Conservation (phyloP, 1,140 invertebrate species). For the Platyura marginata region DNA sequence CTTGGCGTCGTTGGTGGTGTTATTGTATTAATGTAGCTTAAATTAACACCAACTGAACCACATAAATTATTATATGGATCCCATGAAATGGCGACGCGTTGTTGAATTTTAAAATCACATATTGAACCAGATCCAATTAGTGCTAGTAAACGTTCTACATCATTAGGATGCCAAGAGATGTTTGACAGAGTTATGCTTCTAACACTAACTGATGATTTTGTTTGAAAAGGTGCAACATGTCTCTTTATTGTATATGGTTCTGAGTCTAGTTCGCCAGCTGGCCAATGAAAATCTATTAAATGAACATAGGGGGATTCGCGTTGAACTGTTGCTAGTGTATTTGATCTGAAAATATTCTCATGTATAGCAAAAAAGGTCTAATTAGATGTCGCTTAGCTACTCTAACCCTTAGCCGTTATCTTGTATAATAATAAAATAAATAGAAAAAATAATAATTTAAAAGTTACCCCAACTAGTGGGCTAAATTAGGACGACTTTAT, state of each 20-base stretch:
- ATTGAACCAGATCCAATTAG: conserved; percentile 10
- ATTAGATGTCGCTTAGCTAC: conserved; percentile 1
- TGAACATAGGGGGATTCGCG: conserved; percentile 18
- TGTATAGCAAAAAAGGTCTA: neutral
- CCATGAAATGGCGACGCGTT: conserved; percentile 1
- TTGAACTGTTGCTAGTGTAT: conserved; percentile 14
- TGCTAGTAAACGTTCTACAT: conserved; percentile 16
- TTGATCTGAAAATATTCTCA: neutral
- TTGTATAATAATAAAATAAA: too few relatives aligned
- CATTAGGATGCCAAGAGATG: conserved; percentile 17
- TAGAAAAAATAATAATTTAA: too few relatives aligned
- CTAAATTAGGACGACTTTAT: too few relatives aligned
- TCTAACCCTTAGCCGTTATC: too few relatives aligned
- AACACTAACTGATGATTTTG: conserved; percentile 11
- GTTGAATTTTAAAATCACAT: conserved; percentile 2
- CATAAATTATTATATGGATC: conserved; percentile 4
- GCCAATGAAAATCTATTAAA: conserved; percentile 19
- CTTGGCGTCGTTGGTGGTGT: conserved; percentile 1
- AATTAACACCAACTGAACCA: neutral
- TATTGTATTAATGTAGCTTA: neutral
- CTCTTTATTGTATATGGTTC: conserved; percentile 20
- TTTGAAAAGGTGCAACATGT: conserved; percentile 18
- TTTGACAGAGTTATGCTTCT: conserved; percentile 7
- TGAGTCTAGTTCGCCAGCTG: conserved; percentile 7
- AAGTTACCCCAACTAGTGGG: too few relatives aligned